phyloP scores from a whole-genome alignment of 2,888 invertebrate species.

The Stenurella melanura region DNA sequence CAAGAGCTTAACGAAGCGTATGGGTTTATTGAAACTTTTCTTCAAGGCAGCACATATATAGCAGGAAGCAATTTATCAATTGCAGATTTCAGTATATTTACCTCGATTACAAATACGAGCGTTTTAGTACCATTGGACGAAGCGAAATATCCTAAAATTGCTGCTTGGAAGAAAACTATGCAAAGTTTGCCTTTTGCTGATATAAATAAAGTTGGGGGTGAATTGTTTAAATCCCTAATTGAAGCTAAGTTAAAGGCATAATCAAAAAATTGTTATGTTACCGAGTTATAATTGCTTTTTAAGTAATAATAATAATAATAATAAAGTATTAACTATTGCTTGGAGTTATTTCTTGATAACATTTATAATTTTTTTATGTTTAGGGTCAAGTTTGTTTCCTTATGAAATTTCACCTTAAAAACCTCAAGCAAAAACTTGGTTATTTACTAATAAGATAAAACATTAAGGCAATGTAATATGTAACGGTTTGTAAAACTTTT shows the following conservation, averaged over 20 bases:
- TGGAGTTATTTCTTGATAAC: no score
- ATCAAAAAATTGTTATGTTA: background rate
- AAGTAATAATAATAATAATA: no score
- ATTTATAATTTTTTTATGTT: no score
- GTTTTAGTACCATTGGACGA: constrained; percentile 50
- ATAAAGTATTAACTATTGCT: no score
- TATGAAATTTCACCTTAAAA: no score
- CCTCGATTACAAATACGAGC: constrained; percentile 73
- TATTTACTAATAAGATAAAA: no score
- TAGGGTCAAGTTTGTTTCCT: no score
- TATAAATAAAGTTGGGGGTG: constrained; percentile 15
- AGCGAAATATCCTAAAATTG: constrained; percentile 64
- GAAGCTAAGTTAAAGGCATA: background rate
- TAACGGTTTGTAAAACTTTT: no score
- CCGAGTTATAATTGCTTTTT: no score
- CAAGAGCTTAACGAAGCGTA: constrained; percentile 72
- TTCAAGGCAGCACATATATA: constrained; percentile 73
- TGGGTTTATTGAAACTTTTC: constrained; percentile 72
- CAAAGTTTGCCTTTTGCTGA: constrained; percentile 46
- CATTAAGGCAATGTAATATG: no score
- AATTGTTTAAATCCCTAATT: background rate
- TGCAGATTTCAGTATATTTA: constrained; percentile 61
- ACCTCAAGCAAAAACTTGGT: no score
- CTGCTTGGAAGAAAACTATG: constrained; percentile 64
- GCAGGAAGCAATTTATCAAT: constrained; percentile 72